These are phyloP conservation scores for Lasaia peninsularis DNA, from an alignment of 1,140 invertebrate species.

Conservation along the genomic window DNA sequence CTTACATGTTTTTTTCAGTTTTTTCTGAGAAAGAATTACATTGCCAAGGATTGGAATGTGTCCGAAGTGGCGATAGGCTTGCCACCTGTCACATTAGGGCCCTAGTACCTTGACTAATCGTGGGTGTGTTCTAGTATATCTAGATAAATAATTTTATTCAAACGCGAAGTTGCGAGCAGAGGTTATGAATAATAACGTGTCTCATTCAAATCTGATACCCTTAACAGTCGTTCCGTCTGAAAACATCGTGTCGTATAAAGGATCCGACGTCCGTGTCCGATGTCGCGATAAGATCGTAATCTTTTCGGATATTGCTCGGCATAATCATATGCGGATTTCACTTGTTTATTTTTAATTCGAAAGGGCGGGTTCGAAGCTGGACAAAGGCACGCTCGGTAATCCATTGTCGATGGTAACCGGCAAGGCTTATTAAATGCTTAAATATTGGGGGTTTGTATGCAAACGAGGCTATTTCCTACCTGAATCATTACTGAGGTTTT, in stretches of 20 bases:
- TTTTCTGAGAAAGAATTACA: too few relatives aligned
- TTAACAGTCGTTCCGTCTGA: slow-evolving; percentile 14
- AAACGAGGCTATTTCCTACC: slow-evolving; percentile 6
- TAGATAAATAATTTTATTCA: too few relatives aligned
- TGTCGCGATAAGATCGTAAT: slow-evolving; percentile 70
- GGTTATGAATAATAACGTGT: too few relatives aligned
- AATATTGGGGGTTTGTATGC: slow-evolving; percentile 12
- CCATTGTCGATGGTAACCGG: slow-evolving; percentile 11
- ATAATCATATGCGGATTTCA: slow-evolving; percentile 71
- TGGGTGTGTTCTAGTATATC: too few relatives aligned
- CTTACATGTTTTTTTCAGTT: too few relatives aligned
- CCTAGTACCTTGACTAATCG: too few relatives aligned
- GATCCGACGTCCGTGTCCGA: slow-evolving; percentile 52
- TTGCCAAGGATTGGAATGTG: too few relatives aligned
- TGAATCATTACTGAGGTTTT: slow-evolving; percentile 1
- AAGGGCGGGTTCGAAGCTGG: slow-evolving; percentile 40
- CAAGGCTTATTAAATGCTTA: slow-evolving; percentile 4
- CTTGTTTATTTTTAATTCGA: slow-evolving; percentile 42
- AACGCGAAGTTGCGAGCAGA: too few relatives aligned
- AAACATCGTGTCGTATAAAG: slow-evolving; percentile 48
- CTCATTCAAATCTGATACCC: too few relatives aligned
- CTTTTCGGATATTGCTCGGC: slow-evolving; percentile 74
- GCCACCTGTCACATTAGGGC: too few relatives aligned
- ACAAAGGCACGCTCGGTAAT: slow-evolving; percentile 37
- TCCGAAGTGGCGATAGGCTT: too few relatives aligned